These are phyloP conservation scores for Aspidiotus rigidus DNA, from an alignment of 2,888 invertebrate species.

Conservation along the genomic window DNA sequence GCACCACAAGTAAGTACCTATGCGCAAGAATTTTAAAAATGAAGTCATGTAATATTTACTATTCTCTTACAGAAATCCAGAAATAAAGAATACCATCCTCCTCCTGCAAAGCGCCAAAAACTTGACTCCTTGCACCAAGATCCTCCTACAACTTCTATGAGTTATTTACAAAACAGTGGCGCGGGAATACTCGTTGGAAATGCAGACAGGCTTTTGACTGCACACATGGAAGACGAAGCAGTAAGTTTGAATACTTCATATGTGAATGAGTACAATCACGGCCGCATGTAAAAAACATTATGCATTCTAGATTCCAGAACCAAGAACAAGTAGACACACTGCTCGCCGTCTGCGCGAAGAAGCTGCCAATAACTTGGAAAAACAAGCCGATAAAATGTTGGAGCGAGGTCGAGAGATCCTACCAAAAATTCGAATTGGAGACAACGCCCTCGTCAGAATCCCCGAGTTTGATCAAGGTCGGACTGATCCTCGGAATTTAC, in stretches of 20 bases:
- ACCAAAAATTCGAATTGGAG: neutral
- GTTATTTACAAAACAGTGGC: neutral
- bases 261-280: neutral
- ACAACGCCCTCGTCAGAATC: neutral
- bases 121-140: neutral
- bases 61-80: neutral
- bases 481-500: neutral
- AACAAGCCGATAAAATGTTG: slow-evolving; percentile 1
- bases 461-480: neutral
- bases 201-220: neutral
- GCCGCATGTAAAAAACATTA: no score
- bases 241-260: neutral
- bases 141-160: neutral
- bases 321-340: slow-evolving; percentile 1
- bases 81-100: neutral
- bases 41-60: neutral
- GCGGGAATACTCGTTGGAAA: neutral
- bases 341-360: neutral
- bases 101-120: slow-evolving; percentile 2
- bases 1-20: neutral
- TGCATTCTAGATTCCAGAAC: neutral
- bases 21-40: neutral
- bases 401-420: neutral
- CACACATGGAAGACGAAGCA: neutral
- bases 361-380: neutral